Percentiles rank a stretch among this genome's conserved stretches.
Conservation (phyloP, 1,140 invertebrate genomes). For the Drosophila guanche region DNA sequence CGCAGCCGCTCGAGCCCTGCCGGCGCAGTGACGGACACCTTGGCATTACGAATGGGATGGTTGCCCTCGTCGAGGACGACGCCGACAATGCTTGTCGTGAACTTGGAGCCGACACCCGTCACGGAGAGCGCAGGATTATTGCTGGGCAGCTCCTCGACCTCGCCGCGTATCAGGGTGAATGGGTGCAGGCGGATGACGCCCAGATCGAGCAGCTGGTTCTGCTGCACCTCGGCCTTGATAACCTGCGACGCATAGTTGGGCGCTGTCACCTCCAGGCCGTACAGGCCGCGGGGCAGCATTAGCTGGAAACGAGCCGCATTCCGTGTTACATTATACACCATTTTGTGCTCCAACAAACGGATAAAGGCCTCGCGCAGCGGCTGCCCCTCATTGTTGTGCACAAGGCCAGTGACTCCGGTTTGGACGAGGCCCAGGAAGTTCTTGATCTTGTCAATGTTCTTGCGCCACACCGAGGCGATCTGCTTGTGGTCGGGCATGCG, state of each 20-base stretch:
- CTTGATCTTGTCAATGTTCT: conserved; percentile 89
- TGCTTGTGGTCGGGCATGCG: conserved; percentile 88
- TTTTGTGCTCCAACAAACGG: conserved; percentile 85
- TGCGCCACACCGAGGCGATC: conserved; percentile 90
- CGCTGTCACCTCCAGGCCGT: conserved; percentile 86
- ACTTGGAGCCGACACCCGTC: background rate
- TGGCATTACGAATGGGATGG: conserved; percentile 86
- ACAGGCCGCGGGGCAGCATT: conserved; percentile 87
- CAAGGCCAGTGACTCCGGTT: conserved; percentile 89
- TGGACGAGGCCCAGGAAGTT: conserved; percentile 85
- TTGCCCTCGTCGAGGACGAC: conserved; percentile 85
- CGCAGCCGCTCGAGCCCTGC: conserved; percentile 71
- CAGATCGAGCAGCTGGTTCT: conserved; percentile 56
- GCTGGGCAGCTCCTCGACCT: conserved; percentile 56
- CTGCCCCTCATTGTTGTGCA: conserved; percentile 86
- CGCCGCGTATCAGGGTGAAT: conserved; percentile 59
- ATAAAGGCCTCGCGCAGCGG: conserved; percentile 90
- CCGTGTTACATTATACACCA: conserved; percentile 86
- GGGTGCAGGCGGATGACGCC: conserved; percentile 52
- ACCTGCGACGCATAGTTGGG: conserved; percentile 85
- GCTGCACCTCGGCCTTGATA: conserved; percentile 79
- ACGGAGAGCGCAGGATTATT: background rate
- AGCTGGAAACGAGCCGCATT: conserved; percentile 89
- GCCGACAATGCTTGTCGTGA: conserved; percentile 83
- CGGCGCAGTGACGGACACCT: conserved; percentile 83